Percentiles rank a stretch among this genome's conserved stretches.
phyloP scores from a whole-genome alignment of 2,888 invertebrate species.

The Pseudanteris insignis region DNA sequence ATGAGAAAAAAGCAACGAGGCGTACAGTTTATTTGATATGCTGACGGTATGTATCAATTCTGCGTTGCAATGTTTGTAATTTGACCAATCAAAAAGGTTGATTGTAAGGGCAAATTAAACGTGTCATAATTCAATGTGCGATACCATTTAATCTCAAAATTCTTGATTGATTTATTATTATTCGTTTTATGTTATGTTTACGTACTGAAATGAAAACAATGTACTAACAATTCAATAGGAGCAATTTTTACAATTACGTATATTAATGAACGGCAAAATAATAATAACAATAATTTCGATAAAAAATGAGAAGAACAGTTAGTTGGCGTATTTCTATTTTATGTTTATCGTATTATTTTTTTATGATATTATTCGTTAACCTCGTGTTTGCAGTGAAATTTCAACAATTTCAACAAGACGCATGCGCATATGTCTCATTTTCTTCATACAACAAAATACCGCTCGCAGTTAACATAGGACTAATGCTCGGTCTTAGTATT shows the following conservation, averaged over 20 bases:
- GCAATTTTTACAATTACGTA: too few relatives aligned
- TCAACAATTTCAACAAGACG: too few relatives aligned
- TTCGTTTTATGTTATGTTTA: background rate
- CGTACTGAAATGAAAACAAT: too few relatives aligned
- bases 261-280: too few relatives aligned
- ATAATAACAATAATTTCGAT: too few relatives aligned
- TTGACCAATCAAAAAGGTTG: conserved; percentile 11
- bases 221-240: too few relatives aligned
- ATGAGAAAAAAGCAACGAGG: background rate
- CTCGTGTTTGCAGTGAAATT: too few relatives aligned
- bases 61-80: conserved; percentile 13
- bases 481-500: conserved; percentile 26
- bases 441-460: conserved; percentile 13
- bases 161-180: conserved; percentile 2
- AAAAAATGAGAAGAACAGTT: background rate
- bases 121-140: conserved; percentile 15
- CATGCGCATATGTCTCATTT: conserved; percentile 20
- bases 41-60: conserved; percentile 4
- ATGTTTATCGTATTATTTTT: background rate
- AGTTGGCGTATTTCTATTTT: background rate
- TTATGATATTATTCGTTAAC: too few relatives aligned
- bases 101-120: conserved; percentile 11
- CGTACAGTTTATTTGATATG: background rate
- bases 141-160: conserved; percentile 3
- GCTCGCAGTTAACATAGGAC: conserved; percentile 13